phyloP scores from a whole-genome alignment of 2,797 vertebrate genomes.

The Simalia tracyae region DNA sequence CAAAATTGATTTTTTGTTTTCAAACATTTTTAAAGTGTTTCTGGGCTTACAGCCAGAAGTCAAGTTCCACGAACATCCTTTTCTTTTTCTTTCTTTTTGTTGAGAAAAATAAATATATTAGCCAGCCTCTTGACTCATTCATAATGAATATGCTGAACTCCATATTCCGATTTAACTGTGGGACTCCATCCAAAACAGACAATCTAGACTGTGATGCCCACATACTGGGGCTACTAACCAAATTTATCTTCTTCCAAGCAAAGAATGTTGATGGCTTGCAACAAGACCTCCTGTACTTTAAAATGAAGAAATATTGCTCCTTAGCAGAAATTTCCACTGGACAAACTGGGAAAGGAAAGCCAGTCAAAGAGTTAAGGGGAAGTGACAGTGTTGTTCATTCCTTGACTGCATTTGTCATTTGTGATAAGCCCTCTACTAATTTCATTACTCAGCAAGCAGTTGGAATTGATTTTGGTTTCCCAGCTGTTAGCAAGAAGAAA shows the following conservation, averaged over 20 bases:
- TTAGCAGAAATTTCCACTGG: conserved; percentile 12
- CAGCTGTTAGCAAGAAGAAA: conserved; percentile 60
- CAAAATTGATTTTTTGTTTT: conserved; percentile 27
- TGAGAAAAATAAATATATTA: neutral
- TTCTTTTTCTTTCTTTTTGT: neutral
- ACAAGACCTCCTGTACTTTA: neutral
- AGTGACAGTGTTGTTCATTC: neutral
- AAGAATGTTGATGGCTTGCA: neutral
- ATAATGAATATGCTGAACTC: conserved; percentile 30
- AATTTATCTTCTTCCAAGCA: neutral
- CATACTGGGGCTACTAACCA: neutral
- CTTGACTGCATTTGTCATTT: conserved; percentile 21
- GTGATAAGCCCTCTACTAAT: conserved; percentile 42
- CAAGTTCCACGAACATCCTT: conserved; percentile 11
- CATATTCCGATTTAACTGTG: neutral
- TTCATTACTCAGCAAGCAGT: conserved; percentile 61
- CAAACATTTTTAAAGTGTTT: conserved; percentile 19
- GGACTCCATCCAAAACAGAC: neutral
- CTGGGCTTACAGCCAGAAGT: conserved; percentile 26
- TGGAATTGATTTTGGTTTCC: conserved; percentile 60
- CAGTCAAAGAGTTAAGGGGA: conserved; percentile 5
- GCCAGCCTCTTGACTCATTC: neutral
- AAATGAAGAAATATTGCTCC: conserved; percentile 16
- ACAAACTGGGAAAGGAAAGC: neutral
- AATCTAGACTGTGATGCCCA: too few species aligned